Percentiles rank a stretch among this genome's conserved stretches.
Evolutionary conservation across 1,140 invertebrate genomes (phyloP).

Genomic region (Drosophila asahinai): DNA sequence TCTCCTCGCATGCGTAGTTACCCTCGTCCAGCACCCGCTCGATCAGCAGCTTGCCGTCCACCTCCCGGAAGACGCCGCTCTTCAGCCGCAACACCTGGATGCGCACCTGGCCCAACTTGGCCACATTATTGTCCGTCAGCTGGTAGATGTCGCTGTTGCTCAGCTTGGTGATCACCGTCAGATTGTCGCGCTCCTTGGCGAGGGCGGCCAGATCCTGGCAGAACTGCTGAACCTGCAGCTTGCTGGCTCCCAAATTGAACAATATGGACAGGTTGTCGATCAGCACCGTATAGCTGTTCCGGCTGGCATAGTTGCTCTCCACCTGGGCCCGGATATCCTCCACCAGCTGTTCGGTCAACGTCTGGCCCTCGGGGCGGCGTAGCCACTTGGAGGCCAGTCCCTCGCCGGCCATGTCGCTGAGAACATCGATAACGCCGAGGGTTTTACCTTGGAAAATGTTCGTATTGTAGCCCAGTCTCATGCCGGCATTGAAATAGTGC

Average conservation of each 20-base stretch:
- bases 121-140: conserved; percentile 87
- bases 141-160: conserved; percentile 86
- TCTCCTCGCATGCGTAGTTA: conserved; percentile 77
- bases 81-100: conserved; percentile 88
- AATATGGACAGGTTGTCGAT: conserved; percentile 90
- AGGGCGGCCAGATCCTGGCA: conserved; percentile 77
- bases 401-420: conserved; percentile 85
- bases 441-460: conserved; percentile 86
- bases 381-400: conserved; percentile 69
- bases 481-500: conserved; percentile 90
- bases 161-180: conserved; percentile 86
- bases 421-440: conserved; percentile 87
- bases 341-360: conserved; percentile 66
- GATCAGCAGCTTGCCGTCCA: conserved; percentile 88
- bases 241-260: conserved; percentile 87
- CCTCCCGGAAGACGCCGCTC: conserved; percentile 89
- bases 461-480: conserved; percentile 90
- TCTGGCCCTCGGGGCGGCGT: conserved; percentile 55
- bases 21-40: conserved; percentile 84
- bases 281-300: conserved; percentile 86
- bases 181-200: conserved; percentile 80
- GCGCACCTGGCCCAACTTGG: conserved; percentile 87
- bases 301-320: conserved; percentile 58
- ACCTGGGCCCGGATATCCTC: conserved; percentile 67
- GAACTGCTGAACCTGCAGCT: conserved; percentile 78